phyloP scores from a whole-genome alignment of 2,797 vertebrate genomes.

The Cyclopterus lumpus region DNA sequence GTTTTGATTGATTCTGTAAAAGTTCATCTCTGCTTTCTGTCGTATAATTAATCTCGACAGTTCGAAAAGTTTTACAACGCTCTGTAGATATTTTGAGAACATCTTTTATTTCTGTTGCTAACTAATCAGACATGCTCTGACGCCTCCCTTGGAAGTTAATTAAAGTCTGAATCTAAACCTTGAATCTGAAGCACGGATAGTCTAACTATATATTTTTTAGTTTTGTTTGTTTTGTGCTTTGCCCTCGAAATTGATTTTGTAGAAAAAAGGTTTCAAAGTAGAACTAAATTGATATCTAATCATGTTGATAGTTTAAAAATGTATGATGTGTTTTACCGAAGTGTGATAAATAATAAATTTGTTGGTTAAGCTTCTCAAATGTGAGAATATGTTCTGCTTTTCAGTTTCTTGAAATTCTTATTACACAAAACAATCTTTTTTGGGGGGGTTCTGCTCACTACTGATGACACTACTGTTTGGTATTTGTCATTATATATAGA shows the following conservation, averaged over 20 bases:
- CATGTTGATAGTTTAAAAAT: neutral
- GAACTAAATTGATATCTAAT: neutral
- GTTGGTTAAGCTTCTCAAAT: neutral
- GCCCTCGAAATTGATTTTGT: neutral
- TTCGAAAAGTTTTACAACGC: neutral
- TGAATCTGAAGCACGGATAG: too few species aligned
- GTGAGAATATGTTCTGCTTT: neutral
- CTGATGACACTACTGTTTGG: neutral
- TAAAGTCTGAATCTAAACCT: too few species aligned
- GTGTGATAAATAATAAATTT: neutral
- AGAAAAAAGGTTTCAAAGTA: neutral
- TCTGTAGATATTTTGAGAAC: conserved; percentile 2
- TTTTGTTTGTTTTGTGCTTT: neutral
- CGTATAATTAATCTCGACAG: conserved; percentile 6
- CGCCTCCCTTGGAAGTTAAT: conserved; percentile 14
- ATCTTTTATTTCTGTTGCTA: neutral
- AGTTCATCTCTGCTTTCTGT: conserved; percentile 3
- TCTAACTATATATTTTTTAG: conserved; percentile 4
- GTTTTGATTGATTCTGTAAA: too few species aligned
- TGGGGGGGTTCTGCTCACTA: neutral
- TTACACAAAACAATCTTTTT: neutral
- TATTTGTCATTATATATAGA: neutral
- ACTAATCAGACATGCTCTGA: conserved; percentile 2
- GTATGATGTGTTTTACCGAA: neutral
- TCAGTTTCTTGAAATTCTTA: neutral